These are phyloP conservation scores for Phrixothrix hirtus DNA, from an alignment of 2,888 invertebrate genomes.

Conservation along the genomic window DNA sequence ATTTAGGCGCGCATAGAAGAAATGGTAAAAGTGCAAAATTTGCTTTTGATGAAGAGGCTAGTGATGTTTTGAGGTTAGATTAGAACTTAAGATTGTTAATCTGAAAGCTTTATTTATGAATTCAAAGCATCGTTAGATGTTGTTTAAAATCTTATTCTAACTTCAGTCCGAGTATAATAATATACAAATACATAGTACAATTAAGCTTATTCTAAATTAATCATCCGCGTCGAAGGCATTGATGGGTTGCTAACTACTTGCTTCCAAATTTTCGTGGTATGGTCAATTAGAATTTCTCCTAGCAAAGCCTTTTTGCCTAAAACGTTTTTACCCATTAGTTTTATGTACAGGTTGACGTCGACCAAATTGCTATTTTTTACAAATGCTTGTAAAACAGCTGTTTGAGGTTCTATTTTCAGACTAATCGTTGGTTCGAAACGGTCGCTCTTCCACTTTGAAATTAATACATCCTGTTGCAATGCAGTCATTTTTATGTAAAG, in stretches of 20 bases:
- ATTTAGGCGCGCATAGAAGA: too few relatives aligned
- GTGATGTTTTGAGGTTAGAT: too few relatives aligned
- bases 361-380: constrained; percentile 66
- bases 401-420: constrained; percentile 72
- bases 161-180: too few relatives aligned
- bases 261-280: constrained; percentile 67
- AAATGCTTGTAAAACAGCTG: constrained; percentile 65
- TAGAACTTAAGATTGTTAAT: too few relatives aligned
- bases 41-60: too few relatives aligned
- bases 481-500: constrained; percentile 79
- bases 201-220: constrained; percentile 59
- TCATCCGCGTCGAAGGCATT: constrained; percentile 63
- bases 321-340: constrained; percentile 68
- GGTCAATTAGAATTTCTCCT: constrained; percentile 68
- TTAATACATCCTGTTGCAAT: constrained; percentile 62
- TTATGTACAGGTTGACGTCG: constrained; percentile 67
- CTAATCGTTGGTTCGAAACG: constrained; percentile 75
- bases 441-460: constrained; percentile 70
- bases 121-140: too few relatives aligned
- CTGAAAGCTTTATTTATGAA: too few relatives aligned
- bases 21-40: too few relatives aligned
- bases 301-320: constrained; percentile 70
- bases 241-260: constrained; percentile 63
- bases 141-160: too few relatives aligned
- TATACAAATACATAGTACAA: not conserved